Evolutionary conservation across 2,113 vertebrate species (phyloP), one percentile per base, ranked within the genome.

Genomic region (Tricholaema leucomelas): DNA sequence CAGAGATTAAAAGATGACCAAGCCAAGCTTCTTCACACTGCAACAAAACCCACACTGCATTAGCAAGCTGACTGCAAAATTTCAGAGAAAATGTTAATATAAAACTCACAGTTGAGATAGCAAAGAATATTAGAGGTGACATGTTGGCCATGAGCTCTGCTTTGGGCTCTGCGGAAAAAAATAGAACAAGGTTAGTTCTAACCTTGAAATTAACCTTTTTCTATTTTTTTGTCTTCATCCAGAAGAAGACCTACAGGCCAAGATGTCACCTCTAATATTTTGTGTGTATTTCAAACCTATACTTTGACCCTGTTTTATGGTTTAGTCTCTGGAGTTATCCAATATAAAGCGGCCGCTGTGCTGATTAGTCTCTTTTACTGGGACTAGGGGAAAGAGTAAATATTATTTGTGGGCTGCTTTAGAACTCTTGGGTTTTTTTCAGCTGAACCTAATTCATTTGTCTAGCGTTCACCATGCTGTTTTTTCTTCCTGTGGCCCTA

Each of bases 141-240:
- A 81, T 90, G 65, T 63, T 92, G 63, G 91, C 96, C 85, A 66
- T 85, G 66, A 96, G 96, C 92, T 93, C 82, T 20, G 95, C 95
- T 96, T 84, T 81, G 55, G 91, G 94, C 92, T 94, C 79, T 87
- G 54, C 54, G 27, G 44, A 8, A 63, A 93, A 92, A 94, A 65
- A 59, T 71, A 92, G 76, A 92, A 66, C 82, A 96, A 94, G 92
- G 96, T 96, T 95, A 93, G 91, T 94, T 96, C 90, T 96, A 95
- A 96, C 95, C 95, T 96, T 96, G 95, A 96, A 95, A 94, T 96
- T 95, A 96, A 94, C 91, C 94, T 96, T 95, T 90, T 96, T 91
- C 80, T 92, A 70, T 95, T 91, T 96, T 95, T 94, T 95, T 94
- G 91, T n/a, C 91, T 81, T 64, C 63, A 90, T 91, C 91, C 77